Base-by-base conservation (phyloP, 2,888 invertebrate species). In the Troides oblongomaculatus region DNA sequence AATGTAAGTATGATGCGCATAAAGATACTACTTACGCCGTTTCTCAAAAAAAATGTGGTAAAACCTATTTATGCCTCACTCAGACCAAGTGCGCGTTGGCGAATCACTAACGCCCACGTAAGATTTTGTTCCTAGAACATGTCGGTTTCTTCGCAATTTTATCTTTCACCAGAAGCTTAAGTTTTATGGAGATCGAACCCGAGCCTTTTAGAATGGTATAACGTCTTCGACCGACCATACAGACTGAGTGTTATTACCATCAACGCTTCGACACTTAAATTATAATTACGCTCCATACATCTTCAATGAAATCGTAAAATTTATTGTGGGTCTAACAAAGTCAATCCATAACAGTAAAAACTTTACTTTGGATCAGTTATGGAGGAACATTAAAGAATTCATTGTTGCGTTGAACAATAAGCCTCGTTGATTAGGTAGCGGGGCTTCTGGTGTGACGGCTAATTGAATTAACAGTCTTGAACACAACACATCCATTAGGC, bases 401-500 rank as follows among this genome's bases (percentile, higher is more conserved):
- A 79, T 84, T 82, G 81, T 84, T 72, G 78, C 75, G 77, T 80
- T 77, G 83, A 86, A 89, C 89, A 89, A 88, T 85, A 85, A 83
- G 75, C 76, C 75, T 80, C 78, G 84, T 87, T 87, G 84, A 88
- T 84, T 83, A 82, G 80, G 79, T 76, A 78, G 78, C 75, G 76
- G 75, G 78, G 75, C 78, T 81, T 78, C 79, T 81, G 83, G 78
- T 78, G 76, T 76, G 68, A 67, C 73, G 77, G 82, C 85, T 92
- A 91, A 92, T 91, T 87, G 79, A 90, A 89, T 90, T 89, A 90
- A 86, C 91, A 86, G 81, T 73, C 80, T 74, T 75, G 80, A 86
- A 89, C 90, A 90, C 81, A 87, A 81, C 85, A 85, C 86, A 78
- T 87, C 88, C 90, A 92, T 91, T 91, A 90, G 79, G 70, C 72